Evolutionary conservation across 1,140 invertebrate genomes (phyloP), one percentile per base, ranked within the genome.

Genomic region (Hypsibius dujardini): DNA sequence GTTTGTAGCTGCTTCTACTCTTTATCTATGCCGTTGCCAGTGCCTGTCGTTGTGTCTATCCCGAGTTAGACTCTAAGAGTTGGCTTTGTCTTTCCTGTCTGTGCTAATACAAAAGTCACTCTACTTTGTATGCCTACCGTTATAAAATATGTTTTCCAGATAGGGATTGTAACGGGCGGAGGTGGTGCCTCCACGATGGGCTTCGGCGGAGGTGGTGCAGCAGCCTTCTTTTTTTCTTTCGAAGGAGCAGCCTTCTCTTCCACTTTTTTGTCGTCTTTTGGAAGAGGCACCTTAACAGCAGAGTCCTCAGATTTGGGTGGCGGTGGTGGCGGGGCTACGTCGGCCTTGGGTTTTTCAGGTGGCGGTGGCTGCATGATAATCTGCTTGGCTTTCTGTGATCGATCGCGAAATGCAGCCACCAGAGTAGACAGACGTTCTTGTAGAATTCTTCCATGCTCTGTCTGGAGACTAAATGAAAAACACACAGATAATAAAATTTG

Each of bases 331-430:
- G 71, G 71, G 2, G 59, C 40, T 46, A 72, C 59, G 1, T 71
- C 47, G 47, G 70, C 7, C 69, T 74, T 46, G 70, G 69, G 2
- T 46, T 70, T 47, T 14, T 73, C 73, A 14, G 71, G 46, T 1
- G 73, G 70, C 3, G 84, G 84, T 0, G 85, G 84, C 46, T 84
- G 77, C 71, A 84, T 83, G 12, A 86, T 79, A 56, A 82, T 77
- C 56, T 82, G 79, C 74, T 83, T 81, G 0, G 84, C 80, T 71
- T 81, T 80, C 72, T 82, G 81, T 1, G 85, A 82, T 46, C 85
- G 77, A 12, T 81, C 80, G 0, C 83, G 81, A 73, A 86, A 86
- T 14, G 84, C 83, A 12, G 82, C 77, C 0, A 84, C 84, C 56
- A 86, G 75, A 42, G 12, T 42, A 12, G 12, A 15, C 12, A 67